phyloP scores from a whole-genome alignment of 2,797 vertebrate genomes.

The Agapornis canus region DNA sequence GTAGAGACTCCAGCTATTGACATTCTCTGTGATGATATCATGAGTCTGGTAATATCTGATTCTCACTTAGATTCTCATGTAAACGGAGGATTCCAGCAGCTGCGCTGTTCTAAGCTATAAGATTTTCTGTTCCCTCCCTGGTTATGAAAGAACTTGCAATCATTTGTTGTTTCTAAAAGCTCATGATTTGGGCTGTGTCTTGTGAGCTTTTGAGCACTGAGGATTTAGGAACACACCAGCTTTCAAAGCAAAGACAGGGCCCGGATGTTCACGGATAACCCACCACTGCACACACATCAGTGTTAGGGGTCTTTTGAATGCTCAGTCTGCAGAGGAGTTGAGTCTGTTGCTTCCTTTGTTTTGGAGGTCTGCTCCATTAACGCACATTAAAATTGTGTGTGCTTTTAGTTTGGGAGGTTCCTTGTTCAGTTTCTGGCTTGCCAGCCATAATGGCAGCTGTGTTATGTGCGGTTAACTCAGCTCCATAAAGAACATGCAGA shows the following conservation, averaged over 20 bases:
- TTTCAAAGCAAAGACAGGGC: not conserved
- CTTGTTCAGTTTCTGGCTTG: not conserved
- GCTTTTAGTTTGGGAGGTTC: conserved; percentile 11
- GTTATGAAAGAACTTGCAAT: not conserved
- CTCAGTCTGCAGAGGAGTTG: not conserved
- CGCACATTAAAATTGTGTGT: not conserved
- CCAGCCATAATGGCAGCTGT: conserved; percentile 45
- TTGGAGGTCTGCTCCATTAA: not conserved
- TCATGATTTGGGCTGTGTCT: not conserved
- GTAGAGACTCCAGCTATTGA: not conserved
- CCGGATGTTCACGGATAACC: not conserved
- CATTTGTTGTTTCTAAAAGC: not conserved
- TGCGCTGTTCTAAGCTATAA: not conserved
- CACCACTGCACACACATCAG: not conserved
- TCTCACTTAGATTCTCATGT: not conserved
- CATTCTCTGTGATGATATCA: not conserved
- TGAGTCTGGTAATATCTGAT: not conserved
- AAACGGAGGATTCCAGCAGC: not conserved
- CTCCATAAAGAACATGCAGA: not conserved
- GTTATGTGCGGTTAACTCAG: not conserved
- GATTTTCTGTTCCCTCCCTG: not conserved
- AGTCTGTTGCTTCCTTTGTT: not conserved
- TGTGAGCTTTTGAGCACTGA: not conserved
- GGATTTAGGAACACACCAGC: not conserved
- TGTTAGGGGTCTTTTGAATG: not conserved